Percentiles rank a stretch among this genome's conserved stretches.
Conservation (phyloP, 1,140 invertebrate genomes). For the Brachionus plicatilis region DNA sequence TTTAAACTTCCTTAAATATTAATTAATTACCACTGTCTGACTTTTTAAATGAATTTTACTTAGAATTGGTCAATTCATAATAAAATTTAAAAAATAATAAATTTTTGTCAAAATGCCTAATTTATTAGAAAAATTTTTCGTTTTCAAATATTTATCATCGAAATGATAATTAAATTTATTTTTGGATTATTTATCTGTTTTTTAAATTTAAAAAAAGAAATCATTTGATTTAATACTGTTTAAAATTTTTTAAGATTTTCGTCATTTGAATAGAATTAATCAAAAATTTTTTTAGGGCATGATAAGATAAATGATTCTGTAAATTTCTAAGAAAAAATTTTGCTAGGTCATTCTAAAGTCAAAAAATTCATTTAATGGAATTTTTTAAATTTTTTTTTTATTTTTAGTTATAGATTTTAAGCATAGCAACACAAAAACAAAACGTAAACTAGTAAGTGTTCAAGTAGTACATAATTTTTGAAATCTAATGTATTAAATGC, state of each 20-base stretch:
- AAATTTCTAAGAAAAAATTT: too few species aligned
- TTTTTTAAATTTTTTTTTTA: background rate
- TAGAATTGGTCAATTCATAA: too few species aligned
- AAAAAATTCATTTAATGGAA: background rate
- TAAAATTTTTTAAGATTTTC: background rate
- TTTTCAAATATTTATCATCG: background rate
- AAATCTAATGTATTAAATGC: background rate
- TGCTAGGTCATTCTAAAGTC: background rate
- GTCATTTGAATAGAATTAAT: background rate
- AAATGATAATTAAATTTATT: background rate
- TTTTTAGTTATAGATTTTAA: background rate
- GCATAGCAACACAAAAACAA: background rate
- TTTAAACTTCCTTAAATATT: background rate
- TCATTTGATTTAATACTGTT: background rate
- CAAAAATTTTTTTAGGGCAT: background rate
- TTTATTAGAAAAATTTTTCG: background rate
- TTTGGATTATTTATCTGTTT: background rate
- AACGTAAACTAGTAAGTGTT: background rate
- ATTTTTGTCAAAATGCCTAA: background rate
- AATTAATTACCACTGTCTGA: background rate
- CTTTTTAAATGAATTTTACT: background rate
- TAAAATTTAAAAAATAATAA: background rate
- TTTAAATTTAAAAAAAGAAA: background rate
- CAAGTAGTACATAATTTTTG: background rate
- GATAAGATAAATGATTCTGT: background rate